Percentiles rank a stretch among this genome's conserved stretches.
Conservation (phyloP, 1,140 invertebrate genomes). For the Rhizoglyphus robini region DNA sequence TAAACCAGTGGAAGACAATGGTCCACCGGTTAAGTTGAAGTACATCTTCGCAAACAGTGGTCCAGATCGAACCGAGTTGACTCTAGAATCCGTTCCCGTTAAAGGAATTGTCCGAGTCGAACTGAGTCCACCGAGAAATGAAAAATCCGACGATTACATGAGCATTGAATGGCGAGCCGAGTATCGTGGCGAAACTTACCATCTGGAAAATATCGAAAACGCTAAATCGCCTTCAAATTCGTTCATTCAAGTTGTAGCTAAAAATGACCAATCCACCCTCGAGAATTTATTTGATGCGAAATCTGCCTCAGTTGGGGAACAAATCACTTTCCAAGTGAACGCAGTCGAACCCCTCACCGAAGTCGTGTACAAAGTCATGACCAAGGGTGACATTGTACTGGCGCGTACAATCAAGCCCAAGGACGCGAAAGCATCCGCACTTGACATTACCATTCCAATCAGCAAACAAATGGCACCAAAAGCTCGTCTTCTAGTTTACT, state of each 20-base stretch:
- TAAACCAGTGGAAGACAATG: too few relatives aligned
- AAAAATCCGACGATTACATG: too few relatives aligned
- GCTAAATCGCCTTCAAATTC: constrained; percentile 56
- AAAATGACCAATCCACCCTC: constrained; percentile 39
- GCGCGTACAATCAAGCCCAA: constrained; percentile 54
- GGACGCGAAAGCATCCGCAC: constrained; percentile 28
- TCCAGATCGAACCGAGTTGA: too few relatives aligned
- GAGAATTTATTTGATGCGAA: background rate
- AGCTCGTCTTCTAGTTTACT: too few relatives aligned
- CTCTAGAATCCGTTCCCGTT: too few relatives aligned
- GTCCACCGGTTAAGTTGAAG: constrained; percentile 44
- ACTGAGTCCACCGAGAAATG: background rate
- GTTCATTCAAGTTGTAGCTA: constrained; percentile 59
- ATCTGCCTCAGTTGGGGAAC: constrained; percentile 43
- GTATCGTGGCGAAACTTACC: constrained; percentile 26
- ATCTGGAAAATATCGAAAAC: constrained; percentile 43
- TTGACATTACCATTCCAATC: constrained; percentile 44
- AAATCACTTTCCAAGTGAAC: constrained; percentile 63
- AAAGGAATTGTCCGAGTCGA: constrained; percentile 56
- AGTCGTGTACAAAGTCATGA: constrained; percentile 48
- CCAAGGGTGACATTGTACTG: constrained; percentile 65
- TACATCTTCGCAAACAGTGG: constrained; percentile 48
- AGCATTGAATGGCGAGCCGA: constrained; percentile 26
- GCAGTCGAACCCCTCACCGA: constrained; percentile 57
- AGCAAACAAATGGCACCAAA: constrained; percentile 64